Evolutionary conservation across 2,888 invertebrate species (phyloP).

Genomic region (Amitus sp.): DNA sequence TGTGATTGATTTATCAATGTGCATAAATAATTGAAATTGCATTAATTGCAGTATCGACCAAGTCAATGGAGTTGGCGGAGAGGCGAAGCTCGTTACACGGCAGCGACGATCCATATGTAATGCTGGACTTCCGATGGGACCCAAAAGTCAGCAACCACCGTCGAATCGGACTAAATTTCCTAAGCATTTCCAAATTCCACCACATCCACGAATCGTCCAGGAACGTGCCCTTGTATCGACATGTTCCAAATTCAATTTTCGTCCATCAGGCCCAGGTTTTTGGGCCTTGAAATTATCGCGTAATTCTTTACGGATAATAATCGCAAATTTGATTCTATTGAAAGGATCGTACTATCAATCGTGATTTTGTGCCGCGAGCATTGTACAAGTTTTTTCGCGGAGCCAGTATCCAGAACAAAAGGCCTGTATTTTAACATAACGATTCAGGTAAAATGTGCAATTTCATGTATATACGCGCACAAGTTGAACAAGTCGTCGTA

Average conservation of each 20-base stretch:
- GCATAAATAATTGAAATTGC: background rate
- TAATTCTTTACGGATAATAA: too few species aligned
- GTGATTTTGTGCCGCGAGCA: too few species aligned
- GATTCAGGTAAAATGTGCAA: slow-evolving; percentile 32
- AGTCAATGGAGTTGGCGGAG: slow-evolving; percentile 93
- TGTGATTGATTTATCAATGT: too few species aligned
- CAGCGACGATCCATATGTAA: slow-evolving; percentile 95
- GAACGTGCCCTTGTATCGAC: too few species aligned
- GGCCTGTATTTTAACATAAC: slow-evolving; percentile 8
- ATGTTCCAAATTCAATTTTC: too few species aligned
- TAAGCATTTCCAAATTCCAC: slow-evolving; percentile 51
- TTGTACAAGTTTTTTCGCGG: too few species aligned
- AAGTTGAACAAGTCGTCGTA: slow-evolving; percentile 20
- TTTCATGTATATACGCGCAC: slow-evolving; percentile 15
- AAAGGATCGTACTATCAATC: too few species aligned
- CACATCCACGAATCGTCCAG: slow-evolving; percentile 49
- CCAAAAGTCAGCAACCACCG: slow-evolving; percentile 45
- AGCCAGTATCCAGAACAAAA: too few species aligned
- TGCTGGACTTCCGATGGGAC: slow-evolving; percentile 37
- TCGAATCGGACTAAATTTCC: slow-evolving; percentile 56
- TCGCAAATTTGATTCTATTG: too few species aligned
- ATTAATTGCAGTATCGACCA: slow-evolving; percentile 83
- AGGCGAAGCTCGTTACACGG: slow-evolving; percentile 93
- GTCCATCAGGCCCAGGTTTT: too few species aligned
- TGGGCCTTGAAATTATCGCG: too few species aligned